phyloP scores from a whole-genome alignment of 2,888 invertebrate species.

The Linyphia triangularis region DNA sequence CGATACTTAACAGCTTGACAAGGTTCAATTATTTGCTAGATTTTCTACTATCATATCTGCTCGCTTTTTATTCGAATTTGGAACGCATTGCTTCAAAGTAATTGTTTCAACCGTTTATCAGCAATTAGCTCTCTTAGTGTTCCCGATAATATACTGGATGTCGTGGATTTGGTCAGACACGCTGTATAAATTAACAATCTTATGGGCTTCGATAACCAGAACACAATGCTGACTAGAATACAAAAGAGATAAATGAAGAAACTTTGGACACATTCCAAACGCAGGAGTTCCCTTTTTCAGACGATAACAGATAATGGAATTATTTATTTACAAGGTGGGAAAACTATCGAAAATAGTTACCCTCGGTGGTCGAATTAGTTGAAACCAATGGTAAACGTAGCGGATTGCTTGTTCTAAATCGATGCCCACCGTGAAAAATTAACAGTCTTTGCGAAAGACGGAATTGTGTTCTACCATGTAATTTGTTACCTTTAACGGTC shows the following conservation, averaged over 20 bases:
- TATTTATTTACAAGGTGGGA: conserved; percentile 37
- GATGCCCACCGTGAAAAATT: not conserved
- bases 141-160: too few species aligned
- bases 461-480: not conserved
- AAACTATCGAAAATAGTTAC: conserved; percentile 16
- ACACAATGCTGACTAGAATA: conserved; percentile 6
- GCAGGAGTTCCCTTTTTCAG: not conserved
- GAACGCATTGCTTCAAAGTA: too few species aligned
- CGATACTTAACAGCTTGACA: too few species aligned
- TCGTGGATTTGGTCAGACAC: too few species aligned
- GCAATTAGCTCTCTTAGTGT: too few species aligned
- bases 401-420: not conserved
- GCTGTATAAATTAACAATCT: not conserved
- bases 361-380: not conserved
- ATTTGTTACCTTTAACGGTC: not conserved
- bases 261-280: conserved; percentile 26
- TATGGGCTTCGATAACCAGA: conserved; percentile 20
- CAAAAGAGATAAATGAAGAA: conserved; percentile 25
- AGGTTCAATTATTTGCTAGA: too few species aligned
- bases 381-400: not conserved
- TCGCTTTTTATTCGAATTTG: too few species aligned
- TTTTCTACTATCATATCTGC: too few species aligned
- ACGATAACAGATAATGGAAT: conserved; percentile 30
- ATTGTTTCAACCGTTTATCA: too few species aligned
- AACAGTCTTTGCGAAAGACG: not conserved